A percentile compares a stretch with the other conserved stretches of the same genome.
Conservation (phyloP, 2,888 invertebrate genomes). For the Stegana nigrithorax region DNA sequence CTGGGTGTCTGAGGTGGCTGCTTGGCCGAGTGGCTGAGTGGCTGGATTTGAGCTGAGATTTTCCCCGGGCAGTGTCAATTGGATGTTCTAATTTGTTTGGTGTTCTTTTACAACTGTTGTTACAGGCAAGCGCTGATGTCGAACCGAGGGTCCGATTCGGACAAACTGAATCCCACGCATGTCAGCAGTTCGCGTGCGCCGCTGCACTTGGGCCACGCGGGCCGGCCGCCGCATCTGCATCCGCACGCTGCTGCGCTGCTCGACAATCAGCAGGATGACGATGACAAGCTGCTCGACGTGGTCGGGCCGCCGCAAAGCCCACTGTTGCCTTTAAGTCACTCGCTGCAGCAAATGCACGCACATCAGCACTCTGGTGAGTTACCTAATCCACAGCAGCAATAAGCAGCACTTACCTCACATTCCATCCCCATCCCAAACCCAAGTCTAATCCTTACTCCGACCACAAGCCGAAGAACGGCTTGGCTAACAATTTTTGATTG, state of each 20-base stretch:
- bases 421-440: no score
- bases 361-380: constrained; percentile 69
- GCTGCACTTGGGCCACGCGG: constrained; percentile 66
- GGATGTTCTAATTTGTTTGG: constrained; percentile 69
- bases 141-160: constrained; percentile 69
- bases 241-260: constrained; percentile 60
- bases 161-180: constrained; percentile 71
- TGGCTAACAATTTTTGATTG: no score
- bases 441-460: no score
- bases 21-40: not conserved
- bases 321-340: constrained; percentile 73
- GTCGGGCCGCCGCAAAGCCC: constrained; percentile 89
- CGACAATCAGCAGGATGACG: constrained; percentile 77
- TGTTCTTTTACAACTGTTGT: constrained; percentile 67
- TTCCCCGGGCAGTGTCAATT: no score
- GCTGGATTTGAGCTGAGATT: constrained; percentile 35
- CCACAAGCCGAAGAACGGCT: no score
- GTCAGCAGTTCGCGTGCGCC: constrained; percentile 70
- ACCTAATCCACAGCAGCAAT: no score
- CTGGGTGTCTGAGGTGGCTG: no score
- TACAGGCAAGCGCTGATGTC: constrained; percentile 78
- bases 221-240: constrained; percentile 64
- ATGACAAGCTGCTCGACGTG: constrained; percentile 87
- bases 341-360: constrained; percentile 69
- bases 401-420: no score